Evolutionary conservation across 1,140 invertebrate species (phyloP), one percentile per base, ranked within the genome.

Genomic region (Psix sp.): DNA sequence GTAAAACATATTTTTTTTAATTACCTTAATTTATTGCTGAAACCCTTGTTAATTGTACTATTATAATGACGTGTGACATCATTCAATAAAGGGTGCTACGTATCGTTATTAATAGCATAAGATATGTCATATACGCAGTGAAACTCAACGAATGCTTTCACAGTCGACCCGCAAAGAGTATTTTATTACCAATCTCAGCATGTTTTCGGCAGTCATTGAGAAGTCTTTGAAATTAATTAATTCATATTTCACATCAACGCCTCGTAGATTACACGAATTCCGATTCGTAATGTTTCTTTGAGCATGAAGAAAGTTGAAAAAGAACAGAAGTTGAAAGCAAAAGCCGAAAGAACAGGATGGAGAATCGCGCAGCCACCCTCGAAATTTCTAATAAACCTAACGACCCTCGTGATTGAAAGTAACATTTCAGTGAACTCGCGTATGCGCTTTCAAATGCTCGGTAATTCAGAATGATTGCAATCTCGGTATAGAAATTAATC

Each of bases 341-440:
- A 7, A 0, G 10, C 9, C 2, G 13, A 17, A 31, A 16, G 16
- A 26, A 17, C 13, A 40, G 39, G 33, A 54, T 18, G 45, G 42
- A 35, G 26, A 57, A 51, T 39, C 66, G 49, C 74, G 36, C 76
- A 51, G 56, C 77, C 63, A 65, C 74, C 76, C 76, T 74, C 77
- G 80, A 85, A 85, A 85, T 86, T 85, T 84, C 82, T 85, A 82
- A 86, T 83, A 84, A 82, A 82, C 77, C 79, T 83, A 86, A 85
- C 84, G 83, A 85, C 80, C 84, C 84, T 83, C 81, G 80, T 84
- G 82, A 87, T 87, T 84, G 84, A 86, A 86, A 85, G 82, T 84
- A 84, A 85, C 85, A 82, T 86, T 83, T 81, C 78, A 82, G 62
- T 81, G 80, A 85, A 63, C 77, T 82, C 66, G 74, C 77, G 71